These are phyloP conservation scores for Musca vetustissima DNA, from an alignment of 1,140 invertebrate genomes.

Conservation along the genomic window DNA sequence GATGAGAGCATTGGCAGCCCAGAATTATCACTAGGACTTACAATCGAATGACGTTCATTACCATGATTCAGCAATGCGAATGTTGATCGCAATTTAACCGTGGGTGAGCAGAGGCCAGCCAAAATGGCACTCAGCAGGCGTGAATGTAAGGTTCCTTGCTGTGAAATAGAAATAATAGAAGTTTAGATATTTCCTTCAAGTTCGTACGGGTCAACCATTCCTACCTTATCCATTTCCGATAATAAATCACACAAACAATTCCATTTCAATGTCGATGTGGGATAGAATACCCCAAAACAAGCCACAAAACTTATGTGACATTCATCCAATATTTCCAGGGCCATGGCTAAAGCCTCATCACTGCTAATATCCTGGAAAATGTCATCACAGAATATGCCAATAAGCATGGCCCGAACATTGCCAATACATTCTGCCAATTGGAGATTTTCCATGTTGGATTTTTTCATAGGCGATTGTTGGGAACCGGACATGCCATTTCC, in stretches of 20 bases:
- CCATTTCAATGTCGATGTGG: conserved; percentile 91
- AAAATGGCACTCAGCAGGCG: conserved; percentile 78
- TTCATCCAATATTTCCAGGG: conserved; percentile 78
- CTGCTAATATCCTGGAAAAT: conserved; percentile 59
- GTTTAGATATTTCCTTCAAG: background rate
- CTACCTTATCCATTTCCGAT: conserved; percentile 75
- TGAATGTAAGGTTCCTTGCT: conserved; percentile 55
- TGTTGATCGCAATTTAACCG: conserved; percentile 74
- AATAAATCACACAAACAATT: conserved; percentile 85
- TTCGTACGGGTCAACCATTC: conserved; percentile 33
- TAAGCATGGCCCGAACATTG: conserved; percentile 79
- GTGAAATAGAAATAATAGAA: background rate
- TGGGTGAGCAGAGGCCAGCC: conserved; percentile 77
- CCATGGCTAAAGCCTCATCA: conserved; percentile 60
- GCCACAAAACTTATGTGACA: conserved; percentile 87
- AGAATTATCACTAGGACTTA: conserved; percentile 71
- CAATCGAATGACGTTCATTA: conserved; percentile 59
- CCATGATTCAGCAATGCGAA: conserved; percentile 67
- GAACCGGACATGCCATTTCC: too few species aligned
- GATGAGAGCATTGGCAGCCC: conserved; percentile 71
- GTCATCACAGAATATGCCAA: conserved; percentile 80
- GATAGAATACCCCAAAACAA: conserved; percentile 96
- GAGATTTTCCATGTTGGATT: conserved; percentile 70
- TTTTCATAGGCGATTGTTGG: conserved; percentile 34
- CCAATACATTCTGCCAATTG: conserved; percentile 82